Conservation (phyloP, 2,113 vertebrate species). For the Alexandromys fortis region DNA sequence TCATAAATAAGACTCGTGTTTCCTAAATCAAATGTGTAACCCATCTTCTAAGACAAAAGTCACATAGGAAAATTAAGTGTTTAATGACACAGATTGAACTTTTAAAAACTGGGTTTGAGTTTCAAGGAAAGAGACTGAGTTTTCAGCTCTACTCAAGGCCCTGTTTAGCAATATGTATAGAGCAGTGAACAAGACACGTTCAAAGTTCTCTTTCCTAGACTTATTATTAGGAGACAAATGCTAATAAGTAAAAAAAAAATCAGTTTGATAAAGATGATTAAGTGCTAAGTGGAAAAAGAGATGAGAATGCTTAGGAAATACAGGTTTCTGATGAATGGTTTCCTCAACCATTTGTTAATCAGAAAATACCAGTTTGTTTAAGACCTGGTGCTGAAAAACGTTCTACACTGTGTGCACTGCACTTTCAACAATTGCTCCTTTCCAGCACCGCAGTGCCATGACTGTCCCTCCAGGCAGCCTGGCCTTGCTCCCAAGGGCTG, state of each 20-base stretch:
- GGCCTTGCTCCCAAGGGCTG: background rate
- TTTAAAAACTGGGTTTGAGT: background rate
- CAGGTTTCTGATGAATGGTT: constrained; percentile 23
- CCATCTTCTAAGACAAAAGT: background rate
- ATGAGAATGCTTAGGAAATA: constrained; percentile 23
- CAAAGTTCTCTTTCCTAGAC: background rate
- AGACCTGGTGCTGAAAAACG: background rate
- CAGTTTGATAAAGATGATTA: background rate
- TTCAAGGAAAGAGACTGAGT: constrained; percentile 8
- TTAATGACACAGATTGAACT: constrained; percentile 20
- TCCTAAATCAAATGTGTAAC: background rate
- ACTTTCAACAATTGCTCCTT: background rate
- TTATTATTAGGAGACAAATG: background rate
- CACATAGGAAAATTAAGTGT: constrained; percentile 50
- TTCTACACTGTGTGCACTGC: background rate
- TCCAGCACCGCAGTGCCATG: background rate
- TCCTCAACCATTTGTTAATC: background rate
- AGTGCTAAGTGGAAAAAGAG: background rate
- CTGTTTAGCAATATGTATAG: background rate
- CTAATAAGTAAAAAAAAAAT: background rate
- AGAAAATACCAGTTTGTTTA: constrained; percentile 44
- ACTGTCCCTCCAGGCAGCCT: background rate
- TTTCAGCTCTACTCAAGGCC: background rate
- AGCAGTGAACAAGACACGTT: background rate
- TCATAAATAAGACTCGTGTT: background rate